Conservation (phyloP, 1,140 invertebrate species). For the Asbolus verrucosus region DNA sequence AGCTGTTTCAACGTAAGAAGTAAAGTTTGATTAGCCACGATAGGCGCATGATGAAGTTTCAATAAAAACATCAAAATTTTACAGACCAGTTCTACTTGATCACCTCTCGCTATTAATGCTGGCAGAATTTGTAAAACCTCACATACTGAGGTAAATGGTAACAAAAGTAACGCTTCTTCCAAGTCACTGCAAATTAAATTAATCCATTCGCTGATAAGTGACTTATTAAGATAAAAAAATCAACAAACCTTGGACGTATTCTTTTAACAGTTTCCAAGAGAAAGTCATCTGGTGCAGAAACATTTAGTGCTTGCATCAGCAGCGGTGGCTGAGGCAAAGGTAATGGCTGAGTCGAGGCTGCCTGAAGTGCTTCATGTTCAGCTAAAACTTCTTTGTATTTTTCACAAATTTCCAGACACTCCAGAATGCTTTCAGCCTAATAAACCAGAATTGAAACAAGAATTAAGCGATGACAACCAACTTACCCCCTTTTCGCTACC, state of each 20-base stretch:
- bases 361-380: slow-evolving; percentile 63
- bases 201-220: neutral
- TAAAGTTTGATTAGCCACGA: slow-evolving; percentile 77
- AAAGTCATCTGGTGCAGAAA: slow-evolving; percentile 80
- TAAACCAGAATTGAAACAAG: slow-evolving; percentile 48
- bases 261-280: slow-evolving; percentile 82
- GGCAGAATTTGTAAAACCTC: slow-evolving; percentile 82
- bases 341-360: slow-evolving; percentile 57
- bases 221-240: neutral
- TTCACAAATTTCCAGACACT: slow-evolving; percentile 86
- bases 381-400: slow-evolving; percentile 72
- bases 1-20: slow-evolving; percentile 78
- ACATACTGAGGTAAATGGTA: slow-evolving; percentile 86
- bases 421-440: slow-evolving; percentile 89
- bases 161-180: slow-evolving; percentile 87
- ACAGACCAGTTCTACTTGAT: slow-evolving; percentile 81
- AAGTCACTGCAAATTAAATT: slow-evolving; percentile 78
- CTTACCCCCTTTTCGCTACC: slow-evolving; percentile 84
- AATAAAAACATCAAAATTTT: slow-evolving; percentile 85
- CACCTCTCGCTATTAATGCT: slow-evolving; percentile 73
- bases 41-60: slow-evolving; percentile 86
- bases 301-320: slow-evolving; percentile 84
- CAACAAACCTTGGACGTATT: slow-evolving; percentile 77
- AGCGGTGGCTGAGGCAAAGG: slow-evolving; percentile 71
- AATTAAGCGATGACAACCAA: neutral